Evolutionary conservation across 2,888 invertebrate species (phyloP).

Genomic region (Callinectes sapidus): DNA sequence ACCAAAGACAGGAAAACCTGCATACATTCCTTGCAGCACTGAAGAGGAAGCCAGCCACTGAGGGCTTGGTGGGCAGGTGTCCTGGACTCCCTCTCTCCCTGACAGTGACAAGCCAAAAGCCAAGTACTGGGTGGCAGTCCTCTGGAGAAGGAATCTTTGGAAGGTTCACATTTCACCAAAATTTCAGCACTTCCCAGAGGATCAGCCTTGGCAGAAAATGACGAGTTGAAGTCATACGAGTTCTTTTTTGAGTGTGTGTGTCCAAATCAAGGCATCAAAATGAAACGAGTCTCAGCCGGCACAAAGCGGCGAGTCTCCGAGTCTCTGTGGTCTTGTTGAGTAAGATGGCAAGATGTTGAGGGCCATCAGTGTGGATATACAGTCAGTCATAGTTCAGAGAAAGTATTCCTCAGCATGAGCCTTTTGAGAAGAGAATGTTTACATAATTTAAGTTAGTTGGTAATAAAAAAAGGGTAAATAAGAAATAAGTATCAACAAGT

Average conservation of each 20-base stretch:
- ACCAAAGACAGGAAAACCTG: background rate
- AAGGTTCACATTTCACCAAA: slow-evolving; percentile 44
- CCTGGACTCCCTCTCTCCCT: slow-evolving; percentile 47
- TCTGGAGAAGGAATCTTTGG: slow-evolving; percentile 32
- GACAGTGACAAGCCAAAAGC: slow-evolving; percentile 32
- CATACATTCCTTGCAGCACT: slow-evolving; percentile 37
- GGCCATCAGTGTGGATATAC: slow-evolving; percentile 68
- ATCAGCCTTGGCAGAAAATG: slow-evolving; percentile 46
- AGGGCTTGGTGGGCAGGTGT: slow-evolving; percentile 33
- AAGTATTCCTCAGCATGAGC: slow-evolving; percentile 57
- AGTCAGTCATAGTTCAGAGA: slow-evolving; percentile 54
- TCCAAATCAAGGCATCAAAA: slow-evolving; percentile 58
- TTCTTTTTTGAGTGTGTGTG: slow-evolving; percentile 36
- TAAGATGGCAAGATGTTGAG: slow-evolving; percentile 36
- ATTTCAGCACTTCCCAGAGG: slow-evolving; percentile 40
- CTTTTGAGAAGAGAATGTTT: slow-evolving; percentile 29
- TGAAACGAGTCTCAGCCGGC: slow-evolving; percentile 55
- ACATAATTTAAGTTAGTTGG: background rate
- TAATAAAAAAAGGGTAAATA: background rate
- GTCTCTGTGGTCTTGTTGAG: slow-evolving; percentile 31
- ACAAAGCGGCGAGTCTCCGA: slow-evolving; percentile 41
- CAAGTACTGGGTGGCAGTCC: slow-evolving; percentile 11
- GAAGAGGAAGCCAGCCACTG: slow-evolving; percentile 27
- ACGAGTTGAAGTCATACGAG: background rate
- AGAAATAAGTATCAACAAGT: background rate